Conservation (phyloP, 2,797 vertebrate genomes). For the Neolamprologus multifasciatus region DNA sequence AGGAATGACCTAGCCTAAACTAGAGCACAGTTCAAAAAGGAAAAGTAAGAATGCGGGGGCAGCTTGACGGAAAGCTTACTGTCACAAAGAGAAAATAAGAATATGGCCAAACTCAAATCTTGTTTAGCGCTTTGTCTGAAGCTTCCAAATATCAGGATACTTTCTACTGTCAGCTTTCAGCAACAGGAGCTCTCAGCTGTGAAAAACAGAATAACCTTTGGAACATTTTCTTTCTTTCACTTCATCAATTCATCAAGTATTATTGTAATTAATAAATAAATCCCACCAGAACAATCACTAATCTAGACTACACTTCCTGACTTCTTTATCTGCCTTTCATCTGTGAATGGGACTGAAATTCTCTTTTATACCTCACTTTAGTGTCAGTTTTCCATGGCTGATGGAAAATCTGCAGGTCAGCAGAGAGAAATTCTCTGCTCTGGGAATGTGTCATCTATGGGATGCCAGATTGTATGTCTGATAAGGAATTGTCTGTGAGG, state of each 20-base stretch:
- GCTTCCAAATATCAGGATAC: not conserved
- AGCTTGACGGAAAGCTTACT: not conserved
- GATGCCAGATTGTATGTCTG: not conserved
- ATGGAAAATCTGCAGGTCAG: not conserved
- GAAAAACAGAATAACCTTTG: not conserved
- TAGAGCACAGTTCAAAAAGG: not conserved
- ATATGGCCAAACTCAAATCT: not conserved
- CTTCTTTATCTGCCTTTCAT: not conserved
- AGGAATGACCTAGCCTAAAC: not conserved
- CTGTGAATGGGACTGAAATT: not conserved
- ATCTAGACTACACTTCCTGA: not conserved
- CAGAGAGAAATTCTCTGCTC: not conserved
- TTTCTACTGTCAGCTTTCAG: not conserved
- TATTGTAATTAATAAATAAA: not conserved
- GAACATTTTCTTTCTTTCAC: not conserved
- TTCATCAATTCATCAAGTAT: not conserved
- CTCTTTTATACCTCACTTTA: not conserved
- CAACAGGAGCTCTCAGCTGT: not conserved
- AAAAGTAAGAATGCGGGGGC: not conserved
- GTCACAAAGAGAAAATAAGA: not conserved
- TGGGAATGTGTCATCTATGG: not conserved
- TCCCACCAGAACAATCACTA: not conserved
- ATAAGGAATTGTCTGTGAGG: conserved; percentile 1
- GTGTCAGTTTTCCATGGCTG: not conserved
- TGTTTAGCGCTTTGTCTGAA: not conserved